phyloP scores from a whole-genome alignment of 2,888 invertebrate species.

The Anodontia alba region DNA sequence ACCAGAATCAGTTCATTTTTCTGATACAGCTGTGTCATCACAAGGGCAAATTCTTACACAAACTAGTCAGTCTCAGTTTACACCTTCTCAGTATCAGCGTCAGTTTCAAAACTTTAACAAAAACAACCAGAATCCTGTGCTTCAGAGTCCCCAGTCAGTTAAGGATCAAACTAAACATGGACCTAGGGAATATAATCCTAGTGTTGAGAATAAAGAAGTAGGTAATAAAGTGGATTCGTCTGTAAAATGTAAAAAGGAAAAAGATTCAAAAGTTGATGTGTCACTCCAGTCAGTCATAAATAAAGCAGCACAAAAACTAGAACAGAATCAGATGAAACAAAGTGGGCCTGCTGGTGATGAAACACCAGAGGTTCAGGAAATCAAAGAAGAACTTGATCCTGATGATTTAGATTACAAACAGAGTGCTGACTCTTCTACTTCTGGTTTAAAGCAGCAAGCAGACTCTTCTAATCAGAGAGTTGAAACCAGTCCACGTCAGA shows the following conservation, averaged over 20 bases:
- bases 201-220: background rate
- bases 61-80: background rate
- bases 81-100: background rate
- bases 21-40: background rate
- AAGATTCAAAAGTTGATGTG: background rate
- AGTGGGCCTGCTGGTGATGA: background rate
- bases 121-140: background rate
- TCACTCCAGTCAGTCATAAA: constrained; percentile 6
- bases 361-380: constrained; percentile 15
- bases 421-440: constrained; percentile 3
- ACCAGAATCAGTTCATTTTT: background rate
- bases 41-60: background rate
- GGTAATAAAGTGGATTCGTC: background rate
- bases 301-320: background rate
- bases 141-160: background rate
- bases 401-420: constrained; percentile 35
- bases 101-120: constrained; percentile 11
- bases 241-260: background rate
- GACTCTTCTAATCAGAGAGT: constrained; percentile 2
- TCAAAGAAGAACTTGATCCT: constrained; percentile 47
- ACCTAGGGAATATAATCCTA: background rate
- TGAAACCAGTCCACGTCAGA: background rate
- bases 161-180: background rate
- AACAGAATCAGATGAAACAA: background rate
- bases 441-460: constrained; percentile 1